Conservation (phyloP, 2,113 vertebrate species). For the Potamarius usumacintae region DNA sequence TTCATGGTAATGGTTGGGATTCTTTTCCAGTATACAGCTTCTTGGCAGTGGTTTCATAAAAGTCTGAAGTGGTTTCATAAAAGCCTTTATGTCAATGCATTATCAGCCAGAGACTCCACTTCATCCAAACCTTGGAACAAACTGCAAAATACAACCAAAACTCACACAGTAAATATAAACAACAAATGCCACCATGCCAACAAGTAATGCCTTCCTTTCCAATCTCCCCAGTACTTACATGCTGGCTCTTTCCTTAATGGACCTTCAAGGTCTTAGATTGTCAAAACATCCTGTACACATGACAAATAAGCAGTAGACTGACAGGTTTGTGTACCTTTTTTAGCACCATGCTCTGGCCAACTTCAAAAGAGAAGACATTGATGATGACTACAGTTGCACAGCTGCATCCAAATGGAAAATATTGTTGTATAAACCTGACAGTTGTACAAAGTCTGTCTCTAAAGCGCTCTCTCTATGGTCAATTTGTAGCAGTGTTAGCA, state of each 20-base stretch:
- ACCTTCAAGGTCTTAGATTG: neutral
- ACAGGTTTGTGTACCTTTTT: neutral
- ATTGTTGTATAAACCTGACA: neutral
- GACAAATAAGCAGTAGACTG: constrained; percentile 4
- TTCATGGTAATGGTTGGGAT: neutral
- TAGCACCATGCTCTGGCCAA: neutral
- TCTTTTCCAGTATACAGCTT: constrained; percentile 13
- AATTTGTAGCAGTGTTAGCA: constrained; percentile 40
- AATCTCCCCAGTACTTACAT: neutral
- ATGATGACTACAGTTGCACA: neutral
- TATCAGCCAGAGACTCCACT: constrained; percentile 33
- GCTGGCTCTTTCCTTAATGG: constrained; percentile 14
- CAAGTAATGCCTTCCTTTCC: constrained; percentile 5
- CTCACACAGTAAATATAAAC: constrained; percentile 15
- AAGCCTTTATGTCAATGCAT: constrained; percentile 31
- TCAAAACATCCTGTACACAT: constrained; percentile 35
- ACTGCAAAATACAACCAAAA: constrained; percentile 20
- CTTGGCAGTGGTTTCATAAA: constrained; percentile 50
- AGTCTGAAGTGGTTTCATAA: constrained; percentile 34
- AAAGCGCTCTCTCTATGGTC: constrained; percentile 6
- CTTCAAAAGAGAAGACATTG: neutral
- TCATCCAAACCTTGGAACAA: constrained; percentile 40
- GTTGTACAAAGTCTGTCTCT: neutral
- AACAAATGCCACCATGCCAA: constrained; percentile 39
- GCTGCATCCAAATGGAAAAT: neutral